A percentile compares a stretch with the other conserved stretches of the same genome.
Evolutionary conservation across 2,797 vertebrate genomes (phyloP).

Genomic region (Amblyraja radiata): DNA sequence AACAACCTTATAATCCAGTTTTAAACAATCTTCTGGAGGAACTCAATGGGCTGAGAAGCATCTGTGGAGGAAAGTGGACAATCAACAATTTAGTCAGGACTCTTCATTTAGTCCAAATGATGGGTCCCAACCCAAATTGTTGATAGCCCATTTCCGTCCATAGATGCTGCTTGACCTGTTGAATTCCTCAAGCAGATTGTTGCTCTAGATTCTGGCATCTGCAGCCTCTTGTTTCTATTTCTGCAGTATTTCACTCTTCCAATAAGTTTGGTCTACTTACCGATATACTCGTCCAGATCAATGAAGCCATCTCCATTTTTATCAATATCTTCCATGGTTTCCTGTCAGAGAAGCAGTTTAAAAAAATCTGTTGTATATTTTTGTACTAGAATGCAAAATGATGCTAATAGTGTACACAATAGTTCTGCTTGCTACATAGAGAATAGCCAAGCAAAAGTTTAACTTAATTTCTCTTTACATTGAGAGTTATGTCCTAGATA

Average conservation of each 20-base stretch:
- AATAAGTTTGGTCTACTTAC: conserved; percentile 55
- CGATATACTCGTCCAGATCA: conserved; percentile 82
- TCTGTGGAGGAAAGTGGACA: too few species aligned
- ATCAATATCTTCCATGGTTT: conserved; percentile 90
- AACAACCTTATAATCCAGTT: background rate
- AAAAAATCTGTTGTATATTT: too few species aligned
- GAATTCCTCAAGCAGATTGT: too few species aligned
- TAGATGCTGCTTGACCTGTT: too few species aligned
- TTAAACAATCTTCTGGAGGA: background rate
- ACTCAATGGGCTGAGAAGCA: too few species aligned
- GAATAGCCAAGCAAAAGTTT: background rate
- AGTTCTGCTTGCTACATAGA: background rate
- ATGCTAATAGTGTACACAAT: too few species aligned
- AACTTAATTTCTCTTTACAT: background rate
- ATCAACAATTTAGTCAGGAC: too few species aligned
- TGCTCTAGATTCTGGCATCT: too few species aligned
- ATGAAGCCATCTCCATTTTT: conserved; percentile 85
- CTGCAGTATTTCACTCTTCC: background rate
- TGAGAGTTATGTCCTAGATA: background rate
- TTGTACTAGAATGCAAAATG: too few species aligned
- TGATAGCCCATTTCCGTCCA: too few species aligned
- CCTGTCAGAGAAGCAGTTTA: conserved; percentile 53
- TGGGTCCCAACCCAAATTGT: too few species aligned
- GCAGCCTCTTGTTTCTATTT: background rate
- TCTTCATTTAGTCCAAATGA: too few species aligned